Evolutionary conservation across 1,140 invertebrate species (phyloP).

Genomic region (Sarcophaga peregrina): DNA sequence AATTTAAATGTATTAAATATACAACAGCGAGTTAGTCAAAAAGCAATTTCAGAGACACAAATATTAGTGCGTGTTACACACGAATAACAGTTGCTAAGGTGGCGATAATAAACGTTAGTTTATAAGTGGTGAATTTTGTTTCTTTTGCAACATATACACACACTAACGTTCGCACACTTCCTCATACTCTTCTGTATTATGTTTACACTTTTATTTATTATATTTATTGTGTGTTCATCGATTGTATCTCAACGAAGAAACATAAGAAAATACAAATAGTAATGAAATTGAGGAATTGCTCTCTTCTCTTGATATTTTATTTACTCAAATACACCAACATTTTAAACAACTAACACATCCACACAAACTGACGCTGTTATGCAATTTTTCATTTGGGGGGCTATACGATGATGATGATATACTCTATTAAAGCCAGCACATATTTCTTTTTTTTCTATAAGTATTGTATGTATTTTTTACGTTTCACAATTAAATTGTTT

Average conservation of each 20-base stretch:
- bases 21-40: too few species aligned
- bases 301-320: not conserved
- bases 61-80: not conserved
- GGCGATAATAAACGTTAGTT: slow-evolving; percentile 31
- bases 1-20: too few species aligned
- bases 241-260: slow-evolving; percentile 2
- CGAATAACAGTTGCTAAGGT: slow-evolving; percentile 31
- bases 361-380: slow-evolving; percentile 44
- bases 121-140: slow-evolving; percentile 30
- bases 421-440: slow-evolving; percentile 24
- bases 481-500: slow-evolving; percentile 32
- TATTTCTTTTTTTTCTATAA: slow-evolving; percentile 4
- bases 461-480: not conserved
- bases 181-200: not conserved
- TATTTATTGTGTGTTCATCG: not conserved
- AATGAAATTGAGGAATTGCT: not conserved
- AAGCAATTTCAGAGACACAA: not conserved
- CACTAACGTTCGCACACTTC: not conserved
- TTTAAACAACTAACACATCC: not conserved
- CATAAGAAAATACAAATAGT: too few species aligned
- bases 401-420: not conserved
- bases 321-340: not conserved
- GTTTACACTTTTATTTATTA: slow-evolving; percentile 14
- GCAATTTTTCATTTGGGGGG: slow-evolving; percentile 45
- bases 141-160: slow-evolving; percentile 13